Evolutionary conservation across 2,888 invertebrate species (phyloP).

Genomic region (Gonocerus acuteangulatus): DNA sequence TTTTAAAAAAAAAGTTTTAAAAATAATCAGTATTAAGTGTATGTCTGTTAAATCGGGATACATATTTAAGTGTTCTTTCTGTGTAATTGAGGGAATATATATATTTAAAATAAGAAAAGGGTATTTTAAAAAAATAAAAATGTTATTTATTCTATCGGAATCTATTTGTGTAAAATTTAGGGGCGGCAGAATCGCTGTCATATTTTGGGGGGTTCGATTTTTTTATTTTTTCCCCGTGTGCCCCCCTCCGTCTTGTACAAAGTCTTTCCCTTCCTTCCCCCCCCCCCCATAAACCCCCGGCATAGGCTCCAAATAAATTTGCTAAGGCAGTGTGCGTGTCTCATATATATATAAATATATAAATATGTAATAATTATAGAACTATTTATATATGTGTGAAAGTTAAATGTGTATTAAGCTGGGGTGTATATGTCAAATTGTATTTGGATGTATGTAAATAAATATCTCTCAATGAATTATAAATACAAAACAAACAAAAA

Average conservation of each 20-base stretch:
- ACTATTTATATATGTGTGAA: constrained; percentile 3
- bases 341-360: constrained; percentile 13
- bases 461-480: constrained; percentile 25
- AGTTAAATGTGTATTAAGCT: constrained; percentile 8
- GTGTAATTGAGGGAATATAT: constrained; percentile 6
- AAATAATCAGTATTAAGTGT: constrained; percentile 7
- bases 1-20: neutral
- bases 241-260: constrained; percentile 2
- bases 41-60: neutral
- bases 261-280: neutral
- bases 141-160: neutral
- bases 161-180: too few species aligned
- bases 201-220: neutral
- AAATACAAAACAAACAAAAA: constrained; percentile 3
- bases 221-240: neutral
- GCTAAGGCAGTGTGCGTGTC: constrained; percentile 7
- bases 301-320: constrained; percentile 8
- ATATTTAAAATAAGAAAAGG: neutral
- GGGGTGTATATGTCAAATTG: constrained; percentile 26
- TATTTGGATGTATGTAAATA: constrained; percentile 28
- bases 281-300: neutral
- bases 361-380: neutral
- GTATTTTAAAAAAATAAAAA: constrained; percentile 6
- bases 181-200: neutral
- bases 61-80: constrained; percentile 2